Conservation (phyloP, 1,140 invertebrate genomes). For the Hermetia illucens region DNA sequence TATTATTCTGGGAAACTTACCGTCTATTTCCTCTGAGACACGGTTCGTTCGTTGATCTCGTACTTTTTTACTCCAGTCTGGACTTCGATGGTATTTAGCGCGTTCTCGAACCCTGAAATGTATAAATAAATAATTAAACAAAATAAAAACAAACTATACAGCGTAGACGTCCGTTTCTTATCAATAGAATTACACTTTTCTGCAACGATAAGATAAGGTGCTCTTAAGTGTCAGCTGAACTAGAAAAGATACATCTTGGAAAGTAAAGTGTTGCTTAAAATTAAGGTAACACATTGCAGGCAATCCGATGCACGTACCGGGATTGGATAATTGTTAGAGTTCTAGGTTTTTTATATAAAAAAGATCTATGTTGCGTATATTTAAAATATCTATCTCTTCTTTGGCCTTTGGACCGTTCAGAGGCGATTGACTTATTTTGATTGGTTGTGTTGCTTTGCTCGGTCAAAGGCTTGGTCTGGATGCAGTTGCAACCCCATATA, state of each 20-base stretch:
- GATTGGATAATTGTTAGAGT: too few species aligned
- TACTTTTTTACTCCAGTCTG: constrained; percentile 33
- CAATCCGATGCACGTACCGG: background rate
- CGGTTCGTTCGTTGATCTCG: constrained; percentile 31
- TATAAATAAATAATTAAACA: constrained; percentile 1
- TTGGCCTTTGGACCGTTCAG: too few species aligned
- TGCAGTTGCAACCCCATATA: too few species aligned
- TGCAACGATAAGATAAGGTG: constrained; percentile 16
- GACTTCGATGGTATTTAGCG: constrained; percentile 29
- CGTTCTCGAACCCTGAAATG: constrained; percentile 30
- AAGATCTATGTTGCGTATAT: too few species aligned
- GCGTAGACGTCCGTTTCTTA: background rate
- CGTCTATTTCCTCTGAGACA: too few species aligned
- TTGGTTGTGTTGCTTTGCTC: too few species aligned
- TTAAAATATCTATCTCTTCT: too few species aligned
- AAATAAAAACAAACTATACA: constrained; percentile 17
- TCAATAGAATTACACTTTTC: background rate
- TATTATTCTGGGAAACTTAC: too few species aligned
- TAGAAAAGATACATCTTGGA: constrained; percentile 19
- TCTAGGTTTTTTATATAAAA: too few species aligned
- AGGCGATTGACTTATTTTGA: too few species aligned
- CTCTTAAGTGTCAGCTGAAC: constrained; percentile 17
- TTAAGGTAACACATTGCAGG: constrained; percentile 7
- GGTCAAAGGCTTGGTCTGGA: too few species aligned
- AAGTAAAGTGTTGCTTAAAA: constrained; percentile 1